Evolutionary conservation across 1,140 invertebrate species (phyloP), one percentile per base, ranked within the genome.

Genomic region (Schlechtendalia chinensis): DNA sequence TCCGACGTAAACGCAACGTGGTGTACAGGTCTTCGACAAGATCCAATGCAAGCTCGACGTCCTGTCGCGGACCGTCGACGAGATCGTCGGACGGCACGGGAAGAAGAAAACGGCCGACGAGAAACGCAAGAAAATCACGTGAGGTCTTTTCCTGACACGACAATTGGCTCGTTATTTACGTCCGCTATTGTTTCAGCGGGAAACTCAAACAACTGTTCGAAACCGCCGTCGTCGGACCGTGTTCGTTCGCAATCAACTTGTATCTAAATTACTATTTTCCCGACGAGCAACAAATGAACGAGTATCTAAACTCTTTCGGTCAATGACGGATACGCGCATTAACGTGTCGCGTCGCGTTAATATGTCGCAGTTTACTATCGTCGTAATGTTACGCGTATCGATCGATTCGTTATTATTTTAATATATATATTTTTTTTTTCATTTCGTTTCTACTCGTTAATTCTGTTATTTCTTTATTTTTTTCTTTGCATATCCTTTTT

Each of bases 251-350:
- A 10, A 14, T 77, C 6, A 77, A 77, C 10, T 61, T 77, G 17
- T 77, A 77, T 45, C 45, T 61, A n/a, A 77, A 77, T 47, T 77
- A 77, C 56, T 77, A 77, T 77, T 77, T 77, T 59, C 74, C 74
- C 14, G 59, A 16, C 32, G 32, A 77, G 45, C n/a, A 77, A 24
- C 32, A 27, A 24, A 1, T 77, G 22, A 77, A 58, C 5, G 74
- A 61, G 4, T 77, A 58, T 39, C 39, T 77, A 27, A 45, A 47
- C 0, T 61, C 6, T 45, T 58, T 77, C 32, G 14, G 39, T 24
- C n/a, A n/a, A 8, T 39, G 8, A 39, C 32, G 32, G 3, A 8
- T 8, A 8, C 32, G 32, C 32, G 32, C 3, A 39, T 8, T 39
- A n/a, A n/a, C 32, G 32, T 8, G 32, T 39, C 32, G 3, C 8